Evolutionary conservation across 2,797 vertebrate genomes (phyloP), one percentile per base, ranked within the genome.

Genomic region (Columba guinea): DNA sequence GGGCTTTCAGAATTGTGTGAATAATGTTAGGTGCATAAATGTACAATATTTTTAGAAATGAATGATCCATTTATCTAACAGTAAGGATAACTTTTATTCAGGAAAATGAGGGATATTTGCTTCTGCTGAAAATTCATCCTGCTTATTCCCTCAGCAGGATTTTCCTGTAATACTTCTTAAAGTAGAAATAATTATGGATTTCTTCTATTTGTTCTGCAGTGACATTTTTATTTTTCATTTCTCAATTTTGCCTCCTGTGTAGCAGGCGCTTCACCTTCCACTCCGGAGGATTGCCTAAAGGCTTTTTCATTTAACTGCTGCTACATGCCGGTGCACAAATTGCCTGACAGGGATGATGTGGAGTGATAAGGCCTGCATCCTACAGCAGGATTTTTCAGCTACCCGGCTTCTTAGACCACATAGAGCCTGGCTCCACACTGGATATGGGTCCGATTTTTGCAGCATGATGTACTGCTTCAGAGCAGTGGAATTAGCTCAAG

Each of bases 181-280:
- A 79, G 81, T 27, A 96, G 90, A 95, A 92, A 70, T 91, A 70
- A 94, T 87, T 88, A 82, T 73, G 51, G 71, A 62, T 94, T 94
- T 97, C 90, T 94, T 55, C 46, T 89, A 44, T 48, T 65, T 73
- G 69, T 94, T 94, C 79, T 89, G 69, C 28, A 55, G 60, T 68
- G 83, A 88, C 67, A 90, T 92, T 97, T 97, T 94, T 90, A 81
- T 93, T 95, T 96, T 95, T 94, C 65, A 88, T 92, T 83, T 96
- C 84, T 97, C 79, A 93, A 12, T 84, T 76, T 94, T 93, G 77
- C 79, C 52, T 93, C 67, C 52, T 75, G 52, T 91, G 79, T 32
- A 87, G 81, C 32, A 85, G 60, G 56, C 2, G 28, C 44, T 70
- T 96, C 92, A 96, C 84, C 75, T 94, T 65, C 74, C 80, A 7